phyloP scores from a whole-genome alignment of 92 coral and sea anemone species.

The Umimayanthus chanpuru region DNA sequence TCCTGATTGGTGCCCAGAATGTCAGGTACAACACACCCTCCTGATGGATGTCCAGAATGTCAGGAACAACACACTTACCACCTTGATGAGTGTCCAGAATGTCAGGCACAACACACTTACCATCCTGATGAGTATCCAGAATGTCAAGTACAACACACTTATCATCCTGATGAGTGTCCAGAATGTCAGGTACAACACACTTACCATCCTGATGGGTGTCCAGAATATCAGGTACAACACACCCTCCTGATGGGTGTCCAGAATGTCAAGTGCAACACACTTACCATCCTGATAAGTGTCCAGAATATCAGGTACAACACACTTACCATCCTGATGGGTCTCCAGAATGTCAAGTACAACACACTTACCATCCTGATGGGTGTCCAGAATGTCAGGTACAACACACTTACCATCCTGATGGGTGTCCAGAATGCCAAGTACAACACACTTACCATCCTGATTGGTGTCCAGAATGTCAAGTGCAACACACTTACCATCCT shows the following conservation, averaged over 20 bases:
- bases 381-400: no score
- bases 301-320: not conserved
- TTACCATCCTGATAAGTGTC: constrained; percentile 69
- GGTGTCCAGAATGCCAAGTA: constrained; percentile 41
- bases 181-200: no score
- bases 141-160: no score
- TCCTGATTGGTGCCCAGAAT: not conserved
- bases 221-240: no score
- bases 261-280: constrained; percentile 33
- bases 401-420: constrained; percentile 55
- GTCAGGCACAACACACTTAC: constrained; percentile 5
- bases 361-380: no score
- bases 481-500: no score
- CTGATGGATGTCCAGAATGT: constrained; percentile 64
- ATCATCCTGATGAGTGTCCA: no score
- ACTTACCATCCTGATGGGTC: constrained; percentile 54
- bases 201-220: not conserved
- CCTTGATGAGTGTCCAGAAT: constrained; percentile 37
- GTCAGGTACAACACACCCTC: constrained; percentile 43
- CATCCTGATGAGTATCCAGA: no score
- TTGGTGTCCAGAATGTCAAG: constrained; percentile 67
- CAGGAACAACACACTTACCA: constrained; percentile 87
- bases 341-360: no score
- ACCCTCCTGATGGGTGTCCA: no score
- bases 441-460: constrained; percentile 67